These are phyloP conservation scores for Oligia fasciuncula DNA, from an alignment of 2,888 invertebrate species.

Conservation along the genomic window DNA sequence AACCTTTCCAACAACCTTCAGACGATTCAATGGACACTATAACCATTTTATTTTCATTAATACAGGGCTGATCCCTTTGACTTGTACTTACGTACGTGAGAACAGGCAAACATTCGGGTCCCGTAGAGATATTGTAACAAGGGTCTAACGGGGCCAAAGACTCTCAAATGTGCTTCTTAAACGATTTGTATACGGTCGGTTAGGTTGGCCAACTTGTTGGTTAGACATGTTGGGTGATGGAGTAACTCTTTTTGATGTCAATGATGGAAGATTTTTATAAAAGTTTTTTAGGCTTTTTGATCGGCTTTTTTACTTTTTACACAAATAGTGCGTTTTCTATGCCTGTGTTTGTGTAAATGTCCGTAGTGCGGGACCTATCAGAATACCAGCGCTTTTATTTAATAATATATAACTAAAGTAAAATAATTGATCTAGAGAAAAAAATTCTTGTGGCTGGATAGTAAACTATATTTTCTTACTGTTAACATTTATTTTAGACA, in stretches of 20 bases:
- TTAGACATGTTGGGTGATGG: neutral
- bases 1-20: constrained; percentile 20
- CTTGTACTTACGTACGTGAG: constrained; percentile 44
- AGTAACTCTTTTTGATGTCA: neutral
- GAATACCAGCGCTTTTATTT: no score
- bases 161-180: constrained; percentile 51
- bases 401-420: no score
- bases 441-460: no score
- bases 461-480: no score
- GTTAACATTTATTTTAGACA: no score
- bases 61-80: constrained; percentile 37
- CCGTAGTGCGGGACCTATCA: no score
- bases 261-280: no score
- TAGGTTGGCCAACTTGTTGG: constrained; percentile 3
- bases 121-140: constrained; percentile 62
- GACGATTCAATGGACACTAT: constrained; percentile 49
- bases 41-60: constrained; percentile 59
- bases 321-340: no score
- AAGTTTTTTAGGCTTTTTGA: no score
- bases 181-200: constrained; percentile 16
- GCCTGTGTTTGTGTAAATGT: no score
- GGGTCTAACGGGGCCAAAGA: constrained; percentile 53
- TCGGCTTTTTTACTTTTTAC: no score
- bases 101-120: constrained; percentile 41
- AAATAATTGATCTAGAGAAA: no score